Percentiles rank a stretch among this genome's conserved stretches.
Evolutionary conservation across 2,797 vertebrate genomes (phyloP).

Genomic region (Siniperca obscura): DNA sequence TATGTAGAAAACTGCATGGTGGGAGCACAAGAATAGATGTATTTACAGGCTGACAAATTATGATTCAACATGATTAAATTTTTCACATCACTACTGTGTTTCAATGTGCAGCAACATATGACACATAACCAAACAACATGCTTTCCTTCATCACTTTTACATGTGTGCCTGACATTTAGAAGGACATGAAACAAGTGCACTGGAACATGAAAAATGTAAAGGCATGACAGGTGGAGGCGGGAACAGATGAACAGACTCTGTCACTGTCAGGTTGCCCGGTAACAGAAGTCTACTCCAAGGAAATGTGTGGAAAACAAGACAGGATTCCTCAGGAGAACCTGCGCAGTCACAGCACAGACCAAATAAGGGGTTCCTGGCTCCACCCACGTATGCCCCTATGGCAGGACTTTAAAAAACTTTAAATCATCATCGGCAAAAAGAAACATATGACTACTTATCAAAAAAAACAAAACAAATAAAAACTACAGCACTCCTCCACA

Average conservation of each 20-base stretch:
- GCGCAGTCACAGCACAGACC: conserved; percentile 46
- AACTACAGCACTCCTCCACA: conserved; percentile 16
- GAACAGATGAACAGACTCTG: conserved; percentile 77
- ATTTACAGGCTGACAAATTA: conserved; percentile 27
- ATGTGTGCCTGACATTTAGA: conserved; percentile 75
- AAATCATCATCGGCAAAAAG: conserved; percentile 18
- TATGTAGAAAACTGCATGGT: background rate
- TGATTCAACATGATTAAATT: conserved; percentile 31
- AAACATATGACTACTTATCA: conserved; percentile 5
- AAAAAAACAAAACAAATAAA: background rate
- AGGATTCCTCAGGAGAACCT: conserved; percentile 71
- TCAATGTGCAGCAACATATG: conserved; percentile 29
- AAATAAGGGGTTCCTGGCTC: conserved; percentile 44
- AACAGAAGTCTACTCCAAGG: conserved; percentile 72
- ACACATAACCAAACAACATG: conserved; percentile 33
- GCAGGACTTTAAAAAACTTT: conserved; percentile 19
- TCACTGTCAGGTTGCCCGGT: conserved; percentile 80
- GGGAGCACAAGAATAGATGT: conserved; percentile 17
- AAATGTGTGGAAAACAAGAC: conserved; percentile 63
- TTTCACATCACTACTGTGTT: conserved; percentile 9
- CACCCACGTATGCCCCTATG: conserved; percentile 19
- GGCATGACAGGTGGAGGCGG: conserved; percentile 73
- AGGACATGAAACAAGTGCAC: conserved; percentile 58
- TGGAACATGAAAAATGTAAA: conserved; percentile 75
- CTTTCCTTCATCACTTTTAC: conserved; percentile 43